Conservation (phyloP, 2,888 invertebrate species). For the Drosophila kambysellisi region DNA sequence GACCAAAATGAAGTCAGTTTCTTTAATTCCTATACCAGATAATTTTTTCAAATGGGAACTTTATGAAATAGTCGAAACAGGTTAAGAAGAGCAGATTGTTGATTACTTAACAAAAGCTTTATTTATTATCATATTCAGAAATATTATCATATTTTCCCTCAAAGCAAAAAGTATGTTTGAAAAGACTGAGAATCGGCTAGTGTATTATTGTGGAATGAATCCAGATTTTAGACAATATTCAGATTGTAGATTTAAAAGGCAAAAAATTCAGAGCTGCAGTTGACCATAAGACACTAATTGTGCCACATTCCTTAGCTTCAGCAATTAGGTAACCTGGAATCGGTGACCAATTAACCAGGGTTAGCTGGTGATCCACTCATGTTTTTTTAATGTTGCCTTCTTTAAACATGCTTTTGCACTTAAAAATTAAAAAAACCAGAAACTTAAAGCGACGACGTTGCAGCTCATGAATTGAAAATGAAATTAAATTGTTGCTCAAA, state of each 20-base stretch:
- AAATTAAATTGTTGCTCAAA: constrained; percentile 66
- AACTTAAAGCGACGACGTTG: constrained; percentile 37
- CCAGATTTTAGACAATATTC: not conserved
- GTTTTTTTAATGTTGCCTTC: not conserved
- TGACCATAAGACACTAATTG: not conserved
- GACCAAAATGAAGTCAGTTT: constrained; percentile 52
- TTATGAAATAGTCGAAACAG: not conserved
- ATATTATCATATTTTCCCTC: no score
- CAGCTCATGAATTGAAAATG: constrained; percentile 73
- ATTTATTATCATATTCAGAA: no score
- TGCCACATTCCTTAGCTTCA: not conserved
- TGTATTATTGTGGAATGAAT: not conserved
- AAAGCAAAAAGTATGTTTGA: no score
- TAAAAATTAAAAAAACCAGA: constrained; percentile 15
- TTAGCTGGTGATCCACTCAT: not conserved
- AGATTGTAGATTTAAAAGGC: not conserved
- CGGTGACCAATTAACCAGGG: not conserved
- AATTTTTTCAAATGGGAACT: not conserved
- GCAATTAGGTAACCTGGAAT: not conserved
- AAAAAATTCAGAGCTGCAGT: not conserved
- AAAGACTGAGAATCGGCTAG: no score
- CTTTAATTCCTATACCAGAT: not conserved
- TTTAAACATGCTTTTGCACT: constrained; percentile 40
- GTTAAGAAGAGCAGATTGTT: not conserved
- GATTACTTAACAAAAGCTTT: no score